A percentile compares a stretch with the other conserved stretches of the same genome.
phyloP scores from a whole-genome alignment of 2,797 vertebrate genomes.

The Sebastes kiyomatsui region DNA sequence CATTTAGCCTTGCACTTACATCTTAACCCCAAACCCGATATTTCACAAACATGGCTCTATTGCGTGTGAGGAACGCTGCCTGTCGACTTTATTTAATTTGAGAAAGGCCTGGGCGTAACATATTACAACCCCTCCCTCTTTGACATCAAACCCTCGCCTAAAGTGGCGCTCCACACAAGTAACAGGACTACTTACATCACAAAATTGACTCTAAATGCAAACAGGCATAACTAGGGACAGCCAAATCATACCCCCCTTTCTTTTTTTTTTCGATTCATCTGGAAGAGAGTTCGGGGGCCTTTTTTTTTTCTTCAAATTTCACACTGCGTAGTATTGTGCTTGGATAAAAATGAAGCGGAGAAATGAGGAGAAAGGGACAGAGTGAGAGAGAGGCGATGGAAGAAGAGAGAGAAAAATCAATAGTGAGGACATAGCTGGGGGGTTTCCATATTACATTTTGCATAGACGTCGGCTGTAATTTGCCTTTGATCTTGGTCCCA shows the following conservation, averaged over 20 bases:
- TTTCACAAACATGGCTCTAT: conserved; percentile 59
- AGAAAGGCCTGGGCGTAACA: conserved; percentile 53
- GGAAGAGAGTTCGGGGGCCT: conserved; percentile 57
- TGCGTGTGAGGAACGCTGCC: conserved; percentile 45
- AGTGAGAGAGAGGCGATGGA: conserved; percentile 61
- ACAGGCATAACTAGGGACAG: conserved; percentile 75
- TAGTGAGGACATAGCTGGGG: conserved; percentile 83
- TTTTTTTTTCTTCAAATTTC: conserved; percentile 77
- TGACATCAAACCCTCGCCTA: conserved; percentile 70
- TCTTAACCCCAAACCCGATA: conserved; percentile 70
- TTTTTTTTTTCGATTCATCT: conserved; percentile 49
- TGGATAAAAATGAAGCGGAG: conserved; percentile 76
- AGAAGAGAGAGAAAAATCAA: conserved; percentile 79
- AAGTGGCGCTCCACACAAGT: conserved; percentile 63
- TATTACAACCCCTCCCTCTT: conserved; percentile 58
- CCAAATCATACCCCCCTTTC: conserved; percentile 47
- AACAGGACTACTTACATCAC: conserved; percentile 79
- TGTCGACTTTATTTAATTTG: conserved; percentile 71
- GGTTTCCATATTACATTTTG: conserved; percentile 87
- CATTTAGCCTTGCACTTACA: conserved; percentile 73
- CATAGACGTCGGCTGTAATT: conserved; percentile 87
- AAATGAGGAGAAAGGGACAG: conserved; percentile 67
- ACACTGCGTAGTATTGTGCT: conserved; percentile 78
- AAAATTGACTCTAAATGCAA: conserved; percentile 82
- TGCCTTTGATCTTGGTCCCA: conserved; percentile 86